phyloP scores from a whole-genome alignment of 1,140 invertebrate genomes.

The Pseudobourletiella spinata region DNA sequence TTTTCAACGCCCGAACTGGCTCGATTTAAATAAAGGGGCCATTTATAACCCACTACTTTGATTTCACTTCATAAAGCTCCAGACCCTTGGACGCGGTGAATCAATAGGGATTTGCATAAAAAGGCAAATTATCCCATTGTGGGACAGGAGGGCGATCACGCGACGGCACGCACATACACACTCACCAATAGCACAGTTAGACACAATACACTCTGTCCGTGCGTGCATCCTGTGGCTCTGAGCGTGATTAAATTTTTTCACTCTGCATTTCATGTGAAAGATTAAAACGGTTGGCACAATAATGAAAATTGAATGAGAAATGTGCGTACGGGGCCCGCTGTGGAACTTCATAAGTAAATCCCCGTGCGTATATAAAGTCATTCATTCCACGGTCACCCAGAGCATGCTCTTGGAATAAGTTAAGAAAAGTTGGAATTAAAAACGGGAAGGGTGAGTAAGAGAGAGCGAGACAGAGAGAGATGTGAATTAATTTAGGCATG shows the following conservation, averaged over 20 bases:
- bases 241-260: not conserved
- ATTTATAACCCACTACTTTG: too few relatives aligned
- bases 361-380: not conserved
- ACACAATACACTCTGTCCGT: not conserved
- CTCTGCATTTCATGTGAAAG: not conserved
- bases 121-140: not conserved
- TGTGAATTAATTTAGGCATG: slow-evolving; percentile 6
- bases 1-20: too few relatives aligned
- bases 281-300: not conserved
- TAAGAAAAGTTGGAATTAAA: not conserved
- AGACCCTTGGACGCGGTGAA: too few relatives aligned
- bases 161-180: not conserved
- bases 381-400: too few relatives aligned
- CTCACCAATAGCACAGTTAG: not conserved
- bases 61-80: too few relatives aligned
- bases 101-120: slow-evolving; percentile 3
- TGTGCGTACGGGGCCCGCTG: not conserved
- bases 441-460: too few relatives aligned
- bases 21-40: too few relatives aligned
- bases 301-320: not conserved
- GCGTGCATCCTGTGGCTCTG: not conserved
- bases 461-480: too few relatives aligned
- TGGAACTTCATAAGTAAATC: not conserved
- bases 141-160: not conserved
- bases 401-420: not conserved